Conservation (phyloP, 2,888 invertebrate species). For the Venusia cambrica region DNA sequence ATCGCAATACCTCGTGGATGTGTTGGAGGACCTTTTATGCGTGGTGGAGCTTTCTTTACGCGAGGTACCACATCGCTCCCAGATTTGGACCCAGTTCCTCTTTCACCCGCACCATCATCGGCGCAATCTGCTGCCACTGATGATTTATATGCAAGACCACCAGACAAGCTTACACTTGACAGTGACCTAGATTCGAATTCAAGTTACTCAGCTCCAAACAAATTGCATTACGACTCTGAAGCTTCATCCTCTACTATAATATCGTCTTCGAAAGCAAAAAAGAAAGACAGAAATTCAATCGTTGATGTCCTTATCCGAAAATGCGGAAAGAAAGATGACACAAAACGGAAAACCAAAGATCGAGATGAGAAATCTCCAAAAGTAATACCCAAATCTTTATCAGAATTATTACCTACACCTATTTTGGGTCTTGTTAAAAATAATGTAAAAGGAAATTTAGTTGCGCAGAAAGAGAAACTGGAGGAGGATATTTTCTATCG, state of each 20-base stretch:
- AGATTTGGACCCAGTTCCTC: conserved; percentile 87
- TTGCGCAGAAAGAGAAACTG: conserved; percentile 69
- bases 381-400: conserved; percentile 78
- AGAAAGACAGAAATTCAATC: conserved; percentile 80
- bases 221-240: conserved; percentile 84
- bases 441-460: conserved; percentile 61
- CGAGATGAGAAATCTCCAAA: conserved; percentile 80
- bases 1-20: conserved; percentile 88
- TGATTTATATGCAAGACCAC: conserved; percentile 68
- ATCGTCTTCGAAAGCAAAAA: conserved; percentile 77
- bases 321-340: conserved; percentile 81
- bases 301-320: conserved; percentile 85
- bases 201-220: conserved; percentile 81
- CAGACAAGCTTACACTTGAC: conserved; percentile 75
- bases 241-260: conserved; percentile 85
- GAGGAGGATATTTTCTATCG: conserved; percentile 82
- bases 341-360: conserved; percentile 76
- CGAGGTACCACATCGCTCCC: conserved; percentile 88
- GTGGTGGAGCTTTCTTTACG: conserved; percentile 69
- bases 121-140: conserved; percentile 82
- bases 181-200: conserved; percentile 86
- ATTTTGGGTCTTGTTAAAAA: conserved; percentile 75
- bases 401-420: conserved; percentile 84
- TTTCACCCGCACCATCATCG: conserved; percentile 85
- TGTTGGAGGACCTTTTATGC: conserved; percentile 79